phyloP scores from a whole-genome alignment of 2,113 vertebrate genomes.

The Festucalex cinctus region DNA sequence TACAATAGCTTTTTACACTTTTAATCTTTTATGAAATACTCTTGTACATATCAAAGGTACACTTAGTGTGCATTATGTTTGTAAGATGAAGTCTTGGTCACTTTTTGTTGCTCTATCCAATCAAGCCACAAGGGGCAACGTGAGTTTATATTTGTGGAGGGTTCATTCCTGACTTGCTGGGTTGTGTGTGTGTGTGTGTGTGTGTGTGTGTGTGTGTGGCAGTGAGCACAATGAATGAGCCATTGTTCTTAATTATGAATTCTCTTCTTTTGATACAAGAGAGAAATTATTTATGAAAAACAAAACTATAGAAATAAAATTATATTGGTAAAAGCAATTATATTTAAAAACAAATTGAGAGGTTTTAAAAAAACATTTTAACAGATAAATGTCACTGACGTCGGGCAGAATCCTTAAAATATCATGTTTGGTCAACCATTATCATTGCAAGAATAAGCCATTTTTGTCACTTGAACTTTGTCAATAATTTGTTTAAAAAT shows the following conservation, averaged over 20 bases:
- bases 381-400: background rate
- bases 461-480: too few relatives aligned
- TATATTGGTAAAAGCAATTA: conserved; percentile 72
- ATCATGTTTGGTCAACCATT: too few relatives aligned
- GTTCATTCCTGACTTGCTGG: conserved; percentile 77
- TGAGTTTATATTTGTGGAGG: conserved; percentile 80
- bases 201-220: background rate
- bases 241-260: conserved; percentile 69
- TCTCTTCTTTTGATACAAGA: conserved; percentile 80
- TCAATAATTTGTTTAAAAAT: too few relatives aligned
- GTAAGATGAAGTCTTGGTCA: conserved; percentile 67
- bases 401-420: too few relatives aligned
- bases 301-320: conserved; percentile 70
- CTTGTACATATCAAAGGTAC: conserved; percentile 78
- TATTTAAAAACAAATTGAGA: conserved; percentile 72
- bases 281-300: conserved; percentile 83
- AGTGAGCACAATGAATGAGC: conserved; percentile 46
- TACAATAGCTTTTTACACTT: conserved; percentile 85
- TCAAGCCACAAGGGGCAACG: conserved; percentile 59
- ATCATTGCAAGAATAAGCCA: too few relatives aligned
- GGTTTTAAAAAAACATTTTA: conserved; percentile 62
- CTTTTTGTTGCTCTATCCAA: conserved; percentile 71
- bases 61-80: conserved; percentile 75
- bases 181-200: conserved; percentile 57
- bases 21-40: conserved; percentile 81